Base-by-base conservation (phyloP, 1,140 invertebrate species). In the Trichonephila clavipes region DNA sequence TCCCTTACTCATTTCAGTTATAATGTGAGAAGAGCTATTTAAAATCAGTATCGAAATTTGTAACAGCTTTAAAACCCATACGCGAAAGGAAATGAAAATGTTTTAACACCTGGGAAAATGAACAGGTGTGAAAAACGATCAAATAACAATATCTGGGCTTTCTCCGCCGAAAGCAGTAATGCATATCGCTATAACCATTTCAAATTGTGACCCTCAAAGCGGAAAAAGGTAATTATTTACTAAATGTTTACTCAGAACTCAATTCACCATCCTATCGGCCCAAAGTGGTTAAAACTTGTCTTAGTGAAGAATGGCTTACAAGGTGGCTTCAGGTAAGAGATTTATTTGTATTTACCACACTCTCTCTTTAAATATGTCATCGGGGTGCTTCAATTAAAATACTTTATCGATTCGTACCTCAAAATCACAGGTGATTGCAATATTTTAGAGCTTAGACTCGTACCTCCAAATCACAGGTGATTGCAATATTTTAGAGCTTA, bases 171-270 rank as follows among this genome's bases (percentile, higher is more conserved):
- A 92, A 44, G 59, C 81, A 85, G 28, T 61, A 85, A 92, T 83
- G 90, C 90, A 92, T 69, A 92, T 85, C 90, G 51, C 82, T 85
- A 92, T 83, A 85, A 92, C 81, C 77, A 85, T 85, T 85, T 85
- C 19, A 69, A 72, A 34, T 89, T 51, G 88, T 72, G 40, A 69
- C n/a, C 66, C 40, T 72, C 62, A 89, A 64, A 51, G 88, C 58
- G 88, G 66, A 89, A 89, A 89, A 85, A 85, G 21, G 90, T 85
- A 92, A 92, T 92, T 92, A 92, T 92, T 89, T 72, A 64, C 88
- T 62, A 62, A 66, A 69, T 88, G 87, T 66, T 66, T 44, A 69
- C 87, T 88, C 62, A 69, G 62, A 24, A 21, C 82, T 59, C 44
- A 61, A 16, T 28, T 69, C 61, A 24, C 40, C 28, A 81, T 83